Evolutionary conservation across 2,888 invertebrate genomes (phyloP).

Genomic region (Troglohyphantes excavatus): DNA sequence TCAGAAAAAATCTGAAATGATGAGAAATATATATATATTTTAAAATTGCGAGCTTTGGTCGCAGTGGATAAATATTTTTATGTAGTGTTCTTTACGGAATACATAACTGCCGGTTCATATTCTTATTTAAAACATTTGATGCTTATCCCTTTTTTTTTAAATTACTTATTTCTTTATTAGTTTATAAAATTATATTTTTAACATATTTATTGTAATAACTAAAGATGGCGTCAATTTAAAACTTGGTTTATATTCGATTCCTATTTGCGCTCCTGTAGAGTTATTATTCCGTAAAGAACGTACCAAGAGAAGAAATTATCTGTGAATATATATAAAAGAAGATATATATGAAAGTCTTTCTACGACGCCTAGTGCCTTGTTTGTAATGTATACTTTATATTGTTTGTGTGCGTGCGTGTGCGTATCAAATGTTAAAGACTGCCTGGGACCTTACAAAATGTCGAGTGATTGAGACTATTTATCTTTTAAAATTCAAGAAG

Average conservation of each 20-base stretch:
- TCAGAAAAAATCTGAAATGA: slow-evolving; percentile 20
- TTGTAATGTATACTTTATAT: slow-evolving; percentile 67
- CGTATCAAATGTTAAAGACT: slow-evolving; percentile 29
- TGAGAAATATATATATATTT: neutral
- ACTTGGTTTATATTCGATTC: neutral
- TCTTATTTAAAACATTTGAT: no score
- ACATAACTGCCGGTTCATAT: neutral
- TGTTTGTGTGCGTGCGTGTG: slow-evolving; percentile 30
- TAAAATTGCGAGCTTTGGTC: neutral
- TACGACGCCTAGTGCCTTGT: slow-evolving; percentile 72
- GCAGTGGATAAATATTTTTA: neutral
- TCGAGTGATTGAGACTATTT: slow-evolving; percentile 51
- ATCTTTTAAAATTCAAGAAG: slow-evolving; percentile 41
- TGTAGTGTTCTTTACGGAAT: slow-evolving; percentile 33
- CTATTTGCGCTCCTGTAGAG: neutral
- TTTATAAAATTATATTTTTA: no score
- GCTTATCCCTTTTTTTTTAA: no score
- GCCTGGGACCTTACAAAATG: slow-evolving; percentile 3
- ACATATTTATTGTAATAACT: no score
- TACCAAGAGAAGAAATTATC: slow-evolving; percentile 17
- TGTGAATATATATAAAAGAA: slow-evolving; percentile 65
- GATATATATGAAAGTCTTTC: slow-evolving; percentile 65
- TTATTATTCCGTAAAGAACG: slow-evolving; percentile 51
- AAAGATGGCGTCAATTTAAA: no score
- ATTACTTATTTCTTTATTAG: no score